Conservation (phyloP, 1,140 invertebrate species). For the Drosophila subpulchrella region DNA sequence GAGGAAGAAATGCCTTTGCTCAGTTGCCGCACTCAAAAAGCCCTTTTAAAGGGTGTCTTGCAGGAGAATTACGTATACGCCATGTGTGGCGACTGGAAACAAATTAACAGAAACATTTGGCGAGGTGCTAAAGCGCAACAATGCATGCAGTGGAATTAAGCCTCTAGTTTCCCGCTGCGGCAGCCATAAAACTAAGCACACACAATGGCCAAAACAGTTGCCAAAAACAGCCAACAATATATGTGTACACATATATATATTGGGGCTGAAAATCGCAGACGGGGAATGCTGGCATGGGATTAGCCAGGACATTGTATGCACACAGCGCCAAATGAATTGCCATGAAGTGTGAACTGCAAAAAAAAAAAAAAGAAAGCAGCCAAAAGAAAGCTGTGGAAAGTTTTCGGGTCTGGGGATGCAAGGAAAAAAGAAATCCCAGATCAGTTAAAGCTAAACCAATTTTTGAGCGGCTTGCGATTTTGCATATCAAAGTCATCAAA, state of each 20-base stretch:
- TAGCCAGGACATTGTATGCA: constrained; percentile 40
- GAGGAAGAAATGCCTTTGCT: constrained; percentile 20
- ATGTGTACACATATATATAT: constrained; percentile 14
- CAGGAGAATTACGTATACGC: constrained; percentile 23
- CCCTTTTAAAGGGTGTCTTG: neutral
- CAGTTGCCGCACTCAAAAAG: neutral
- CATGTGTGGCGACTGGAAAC: constrained; percentile 39
- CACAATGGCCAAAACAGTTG: constrained; percentile 41
- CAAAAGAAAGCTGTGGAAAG: constrained; percentile 16
- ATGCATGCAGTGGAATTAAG: constrained; percentile 39
- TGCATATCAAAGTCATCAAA: constrained; percentile 68
- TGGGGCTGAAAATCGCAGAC: constrained; percentile 28
- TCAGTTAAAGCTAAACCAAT: constrained; percentile 54
- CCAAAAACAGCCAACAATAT: constrained; percentile 35
- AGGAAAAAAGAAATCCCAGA: constrained; percentile 32
- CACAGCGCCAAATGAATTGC: constrained; percentile 37
- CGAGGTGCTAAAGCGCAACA: constrained; percentile 58
- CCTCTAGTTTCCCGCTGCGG: constrained; percentile 18
- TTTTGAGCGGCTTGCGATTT: constrained; percentile 61
- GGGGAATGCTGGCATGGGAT: constrained; percentile 31
- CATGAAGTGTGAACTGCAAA: constrained; percentile 27
- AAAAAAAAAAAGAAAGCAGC: neutral
- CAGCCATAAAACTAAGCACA: constrained; percentile 57
- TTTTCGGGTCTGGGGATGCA: constrained; percentile 13
- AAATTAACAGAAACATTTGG: constrained; percentile 61